Evolutionary conservation across 2,113 vertebrate species (phyloP).

Genomic region (Paradoxurus hermaphroditus): DNA sequence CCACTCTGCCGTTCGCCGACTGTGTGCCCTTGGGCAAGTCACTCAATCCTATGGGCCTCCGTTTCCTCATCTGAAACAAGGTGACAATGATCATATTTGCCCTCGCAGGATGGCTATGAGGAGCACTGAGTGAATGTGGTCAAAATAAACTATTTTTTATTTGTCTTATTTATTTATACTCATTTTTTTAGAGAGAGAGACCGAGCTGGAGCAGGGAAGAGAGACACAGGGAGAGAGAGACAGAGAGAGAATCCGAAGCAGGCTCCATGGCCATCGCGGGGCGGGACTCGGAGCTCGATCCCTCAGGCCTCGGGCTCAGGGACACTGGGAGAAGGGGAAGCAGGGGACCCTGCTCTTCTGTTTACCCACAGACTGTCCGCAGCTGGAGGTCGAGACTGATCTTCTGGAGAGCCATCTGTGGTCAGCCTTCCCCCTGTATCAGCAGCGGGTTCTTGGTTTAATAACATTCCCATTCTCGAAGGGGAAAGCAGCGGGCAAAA

Average conservation of each 20-base stretch:
- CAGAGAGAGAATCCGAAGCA: no score
- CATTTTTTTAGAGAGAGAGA: no score
- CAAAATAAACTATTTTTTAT: not conserved
- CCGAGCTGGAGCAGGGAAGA: no score
- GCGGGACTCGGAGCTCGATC: no score
- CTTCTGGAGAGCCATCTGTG: not conserved
- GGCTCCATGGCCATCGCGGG: no score
- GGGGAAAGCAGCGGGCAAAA: not conserved
- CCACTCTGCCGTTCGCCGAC: not conserved
- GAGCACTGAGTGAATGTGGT: not conserved
- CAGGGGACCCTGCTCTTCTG: not conserved
- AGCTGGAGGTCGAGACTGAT: not conserved
- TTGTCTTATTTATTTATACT: no score
- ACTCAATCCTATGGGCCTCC: not conserved
- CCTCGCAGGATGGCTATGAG: not conserved
- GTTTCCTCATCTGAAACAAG: not conserved
- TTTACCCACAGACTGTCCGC: not conserved
- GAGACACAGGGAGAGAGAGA: no score
- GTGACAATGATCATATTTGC: not conserved
- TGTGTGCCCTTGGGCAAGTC: not conserved
- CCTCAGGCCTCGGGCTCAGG: not conserved
- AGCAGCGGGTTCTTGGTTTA: not conserved
- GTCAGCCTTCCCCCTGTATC: not conserved
- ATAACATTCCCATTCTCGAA: conserved; percentile 7
- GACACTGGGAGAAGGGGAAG: not conserved